Base-by-base conservation (phyloP, 2,797 vertebrate species). In the Chiloscyllium punctatum region DNA sequence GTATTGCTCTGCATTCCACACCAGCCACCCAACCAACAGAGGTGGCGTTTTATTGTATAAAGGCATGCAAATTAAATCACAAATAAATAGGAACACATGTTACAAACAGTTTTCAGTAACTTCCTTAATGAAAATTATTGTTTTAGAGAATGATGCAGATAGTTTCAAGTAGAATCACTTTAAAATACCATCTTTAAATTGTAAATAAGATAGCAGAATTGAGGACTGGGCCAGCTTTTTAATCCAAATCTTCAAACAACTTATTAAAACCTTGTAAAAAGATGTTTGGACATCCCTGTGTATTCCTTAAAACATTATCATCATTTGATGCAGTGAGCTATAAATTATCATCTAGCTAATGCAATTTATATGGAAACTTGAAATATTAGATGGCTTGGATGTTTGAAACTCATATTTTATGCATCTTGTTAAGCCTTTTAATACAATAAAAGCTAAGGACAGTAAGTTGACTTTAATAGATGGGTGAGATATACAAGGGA, bases 341-440 rank as follows among this genome's bases (percentile, higher is more conserved):
- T 62, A 53, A 90, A 90, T n/a, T 90, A 62, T 90, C 57, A n/a
- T 66, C 53, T 90, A 53, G 86, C n/a, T 90, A 48, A 84, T 84
- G 8, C 82, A 84, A 84, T 1, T 84, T 84, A 33, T 11, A 33
- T 30, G 62, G 30, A 15, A 62, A 90, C 5, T n/a, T 90, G 87
- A 66, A 90, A 90, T n/a, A 90, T 66, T 66, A 90, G 5, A 90
- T 7, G 16, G 53, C 30, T 90, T 62, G 18, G 30, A 90, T n/a
- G 87, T 90, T 7, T n/a, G 87, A 90, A 90, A 30, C 87, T 62
- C 87, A 33, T 88, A 27, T 51, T 88, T 88, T 57, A 57, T 88
- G 48, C 86, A 88, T 16, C 48, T 88, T 62, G 53, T 30, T 62
- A 90, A 90, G 53, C 87, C 53, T 88, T 90, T 66, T 62, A 90